A percentile compares a stretch with the other conserved stretches of the same genome.
Evolutionary conservation across 2,888 invertebrate species (phyloP).

Genomic region (Lycophotia porphyrea): DNA sequence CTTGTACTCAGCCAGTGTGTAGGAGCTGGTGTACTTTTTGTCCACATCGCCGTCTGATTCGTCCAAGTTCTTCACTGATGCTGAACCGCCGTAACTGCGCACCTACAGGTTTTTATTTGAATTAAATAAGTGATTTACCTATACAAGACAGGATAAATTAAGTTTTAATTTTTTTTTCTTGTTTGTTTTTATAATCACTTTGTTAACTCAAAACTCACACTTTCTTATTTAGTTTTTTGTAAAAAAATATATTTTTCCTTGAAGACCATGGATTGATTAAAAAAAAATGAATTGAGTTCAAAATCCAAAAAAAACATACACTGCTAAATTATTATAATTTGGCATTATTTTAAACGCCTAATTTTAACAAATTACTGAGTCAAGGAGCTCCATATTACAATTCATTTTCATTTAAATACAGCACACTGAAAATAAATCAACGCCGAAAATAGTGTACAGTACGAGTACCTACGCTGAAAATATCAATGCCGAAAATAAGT

Average conservation of each 20-base stretch:
- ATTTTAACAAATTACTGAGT: background rate
- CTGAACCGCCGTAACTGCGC: slow-evolving; percentile 85
- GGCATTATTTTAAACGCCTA: background rate
- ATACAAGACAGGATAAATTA: background rate
- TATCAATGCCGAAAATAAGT: background rate
- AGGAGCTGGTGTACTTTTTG: slow-evolving; percentile 82
- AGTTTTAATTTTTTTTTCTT: background rate
- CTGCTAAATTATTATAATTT: background rate
- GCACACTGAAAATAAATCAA: background rate
- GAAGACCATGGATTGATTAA: too few relatives aligned
- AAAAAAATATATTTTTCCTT: too few relatives aligned
- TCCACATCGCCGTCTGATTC: slow-evolving; percentile 86
- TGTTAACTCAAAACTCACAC: background rate
- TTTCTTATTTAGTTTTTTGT: background rate
- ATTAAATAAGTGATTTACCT: background rate
- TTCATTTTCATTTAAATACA: background rate
- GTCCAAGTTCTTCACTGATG: slow-evolving; percentile 87
- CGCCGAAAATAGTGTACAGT: background rate
- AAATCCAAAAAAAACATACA: background rate
- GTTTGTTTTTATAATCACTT: background rate
- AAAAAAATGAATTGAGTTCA: background rate
- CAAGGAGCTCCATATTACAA: background rate
- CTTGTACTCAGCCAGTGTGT: slow-evolving; percentile 79
- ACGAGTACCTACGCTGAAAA: background rate
- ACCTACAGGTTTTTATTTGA: slow-evolving; percentile 72